Evolutionary conservation across 2,113 vertebrate species (phyloP).

Genomic region (Cynopterus brachyotis): DNA sequence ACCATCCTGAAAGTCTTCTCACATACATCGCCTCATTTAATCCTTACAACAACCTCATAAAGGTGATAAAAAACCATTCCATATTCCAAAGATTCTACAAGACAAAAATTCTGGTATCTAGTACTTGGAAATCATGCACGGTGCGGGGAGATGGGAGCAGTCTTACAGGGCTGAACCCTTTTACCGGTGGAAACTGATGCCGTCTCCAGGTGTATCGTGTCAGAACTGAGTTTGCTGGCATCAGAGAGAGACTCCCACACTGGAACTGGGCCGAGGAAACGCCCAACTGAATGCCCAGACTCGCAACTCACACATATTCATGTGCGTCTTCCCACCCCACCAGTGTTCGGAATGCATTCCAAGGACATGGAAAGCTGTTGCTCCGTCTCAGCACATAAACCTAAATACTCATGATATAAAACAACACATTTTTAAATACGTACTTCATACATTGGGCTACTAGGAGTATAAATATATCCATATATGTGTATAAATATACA

Average conservation of each 20-base stretch:
- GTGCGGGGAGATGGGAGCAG: too few species aligned
- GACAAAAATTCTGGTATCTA: neutral
- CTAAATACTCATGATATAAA: neutral
- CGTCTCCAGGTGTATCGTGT: too few species aligned
- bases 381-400: neutral
- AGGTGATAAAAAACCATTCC: neutral
- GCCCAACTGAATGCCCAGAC: neutral
- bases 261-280: too few species aligned
- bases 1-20: too few species aligned
- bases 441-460: neutral
- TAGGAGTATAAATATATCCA: neutral
- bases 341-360: neutral
- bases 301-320: accelerated
- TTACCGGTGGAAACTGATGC: too few species aligned
- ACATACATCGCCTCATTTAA: neutral
- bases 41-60: neutral
- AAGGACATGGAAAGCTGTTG: neutral
- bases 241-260: too few species aligned
- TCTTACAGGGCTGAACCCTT: too few species aligned
- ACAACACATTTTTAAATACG: neutral
- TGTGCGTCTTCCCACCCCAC: neutral
- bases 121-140: neutral
- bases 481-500: too few species aligned
- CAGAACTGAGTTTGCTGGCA: too few species aligned
- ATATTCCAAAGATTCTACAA: neutral